Conservation (phyloP, 2,797 vertebrate genomes). For the Lagocephalus sceleratus region DNA sequence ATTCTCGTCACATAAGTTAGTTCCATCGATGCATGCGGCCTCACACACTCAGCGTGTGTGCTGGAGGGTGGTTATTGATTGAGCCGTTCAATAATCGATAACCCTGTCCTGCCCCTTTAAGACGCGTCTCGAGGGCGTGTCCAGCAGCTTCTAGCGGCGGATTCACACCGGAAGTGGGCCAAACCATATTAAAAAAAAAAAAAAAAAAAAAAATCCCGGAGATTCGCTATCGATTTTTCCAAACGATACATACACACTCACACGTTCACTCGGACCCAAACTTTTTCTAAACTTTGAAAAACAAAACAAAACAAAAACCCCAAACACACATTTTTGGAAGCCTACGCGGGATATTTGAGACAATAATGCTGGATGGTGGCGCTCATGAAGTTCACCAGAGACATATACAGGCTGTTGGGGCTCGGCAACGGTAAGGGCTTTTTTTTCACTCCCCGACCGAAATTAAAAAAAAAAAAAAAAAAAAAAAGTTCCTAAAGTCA, state of each 20-base stretch:
- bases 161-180: slow-evolving; percentile 65
- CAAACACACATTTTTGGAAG: neutral
- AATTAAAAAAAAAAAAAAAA: neutral
- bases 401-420: slow-evolving; percentile 78
- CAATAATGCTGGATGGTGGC: slow-evolving; percentile 81
- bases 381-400: slow-evolving; percentile 80
- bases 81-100: neutral
- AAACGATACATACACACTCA: slow-evolving; percentile 29
- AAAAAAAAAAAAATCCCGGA: slow-evolving; percentile 40
- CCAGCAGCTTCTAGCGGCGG: slow-evolving; percentile 51
- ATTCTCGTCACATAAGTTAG: too few relatives aligned
- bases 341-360: slow-evolving; percentile 24
- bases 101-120: slow-evolving; percentile 70
- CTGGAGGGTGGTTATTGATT: too few relatives aligned
- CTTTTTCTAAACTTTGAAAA: too few relatives aligned
- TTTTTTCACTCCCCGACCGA: neutral
- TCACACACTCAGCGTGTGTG: too few relatives aligned
- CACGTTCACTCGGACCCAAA: neutral
- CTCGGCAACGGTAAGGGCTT: slow-evolving; percentile 76
- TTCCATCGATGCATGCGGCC: too few relatives aligned
- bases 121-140: slow-evolving; percentile 49
- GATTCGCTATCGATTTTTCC: slow-evolving; percentile 45
- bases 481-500: slow-evolving; percentile 62
- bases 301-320: slow-evolving; percentile 2
- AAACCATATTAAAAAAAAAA: slow-evolving; percentile 32